Evolutionary conservation across 2,888 invertebrate species (phyloP), one percentile per base, ranked within the genome.

Genomic region (Romanomermis culicivorax): DNA sequence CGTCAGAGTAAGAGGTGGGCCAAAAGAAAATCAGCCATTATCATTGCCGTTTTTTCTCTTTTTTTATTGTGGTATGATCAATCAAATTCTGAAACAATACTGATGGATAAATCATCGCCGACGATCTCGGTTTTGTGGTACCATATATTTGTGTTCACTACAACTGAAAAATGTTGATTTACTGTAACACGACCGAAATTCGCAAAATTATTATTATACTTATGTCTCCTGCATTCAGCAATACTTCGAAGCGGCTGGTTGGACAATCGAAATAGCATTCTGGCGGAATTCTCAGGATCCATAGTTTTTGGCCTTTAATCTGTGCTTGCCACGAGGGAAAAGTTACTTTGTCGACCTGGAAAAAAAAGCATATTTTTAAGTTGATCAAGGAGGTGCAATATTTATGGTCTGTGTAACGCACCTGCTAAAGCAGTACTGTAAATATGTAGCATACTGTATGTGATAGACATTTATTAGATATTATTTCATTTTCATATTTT

Each of bases 251-350:
- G 60, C 52, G n/a, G 7, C 11, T 3, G 7, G 76, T 75, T 2
- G 70, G 68, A 70, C 91, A 93, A 54, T 74, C 70, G 68, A 83
- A 83, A 65, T 80, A 78, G 68, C 93, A 93, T 72, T 93, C 93
- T 0, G 85, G 83, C 1, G 91, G 89, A 7, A 93, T 89, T 61
- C 85, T 82, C 58, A 93, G 74, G 55, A 78, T 77, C 93, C 93
- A 93, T 58, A 77, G 75, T 71, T 95, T 95, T 62, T 75, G 78
- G 0, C 93, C 91, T 53, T 78, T 78, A 51, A 93, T 76, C 74
- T 93, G 93, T 0, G 91, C 91, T 72, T 95, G 93, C 93, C 93
- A 93, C 1, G 91, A 93, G 55, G 89, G 85, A 71, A 85, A 79
- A 52, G 79, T 78, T 52, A 93, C 93, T 58, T 88, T 84, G 72